Conservation (phyloP, 2,888 invertebrate genomes). For the Noctua comes region DNA sequence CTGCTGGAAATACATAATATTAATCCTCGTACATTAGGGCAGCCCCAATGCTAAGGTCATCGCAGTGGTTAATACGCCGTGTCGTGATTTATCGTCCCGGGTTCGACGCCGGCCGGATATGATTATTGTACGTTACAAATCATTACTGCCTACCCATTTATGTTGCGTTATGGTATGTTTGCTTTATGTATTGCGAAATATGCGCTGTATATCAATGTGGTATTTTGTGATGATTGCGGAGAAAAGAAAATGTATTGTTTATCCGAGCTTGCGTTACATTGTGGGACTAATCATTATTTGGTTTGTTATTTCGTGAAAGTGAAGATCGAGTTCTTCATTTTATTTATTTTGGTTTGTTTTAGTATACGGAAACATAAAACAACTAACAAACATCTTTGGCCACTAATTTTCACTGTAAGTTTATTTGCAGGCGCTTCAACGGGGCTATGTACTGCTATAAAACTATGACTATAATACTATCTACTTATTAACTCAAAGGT, state of each 20-base stretch:
- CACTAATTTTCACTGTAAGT: not conserved
- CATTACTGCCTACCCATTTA: constrained; percentile 62
- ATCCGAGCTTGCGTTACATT: constrained; percentile 9
- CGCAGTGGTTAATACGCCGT: constrained; percentile 67
- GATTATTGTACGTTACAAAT: constrained; percentile 68
- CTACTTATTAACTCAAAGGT: not conserved
- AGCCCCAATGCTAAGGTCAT: constrained; percentile 65
- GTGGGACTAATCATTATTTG: not conserved
- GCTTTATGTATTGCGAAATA: constrained; percentile 63
- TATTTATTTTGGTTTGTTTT: not conserved
- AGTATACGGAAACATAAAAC: not conserved
- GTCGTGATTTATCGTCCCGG: constrained; percentile 68
- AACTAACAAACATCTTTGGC: not conserved
- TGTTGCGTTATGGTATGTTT: constrained; percentile 59
- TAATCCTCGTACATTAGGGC: constrained; percentile 48
- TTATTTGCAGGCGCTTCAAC: not conserved
- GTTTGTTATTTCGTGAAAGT: not conserved
- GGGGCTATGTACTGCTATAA: not conserved
- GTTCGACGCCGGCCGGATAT: constrained; percentile 63
- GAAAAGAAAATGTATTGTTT: constrained; percentile 33
- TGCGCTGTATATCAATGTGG: constrained; percentile 56
- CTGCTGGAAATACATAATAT: constrained; percentile 45
- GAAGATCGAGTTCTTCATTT: not conserved
- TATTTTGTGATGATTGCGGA: constrained; percentile 48
- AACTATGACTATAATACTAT: not conserved